phyloP scores from a whole-genome alignment of 2,113 vertebrate genomes.

The Cranoglanis bouderius region DNA sequence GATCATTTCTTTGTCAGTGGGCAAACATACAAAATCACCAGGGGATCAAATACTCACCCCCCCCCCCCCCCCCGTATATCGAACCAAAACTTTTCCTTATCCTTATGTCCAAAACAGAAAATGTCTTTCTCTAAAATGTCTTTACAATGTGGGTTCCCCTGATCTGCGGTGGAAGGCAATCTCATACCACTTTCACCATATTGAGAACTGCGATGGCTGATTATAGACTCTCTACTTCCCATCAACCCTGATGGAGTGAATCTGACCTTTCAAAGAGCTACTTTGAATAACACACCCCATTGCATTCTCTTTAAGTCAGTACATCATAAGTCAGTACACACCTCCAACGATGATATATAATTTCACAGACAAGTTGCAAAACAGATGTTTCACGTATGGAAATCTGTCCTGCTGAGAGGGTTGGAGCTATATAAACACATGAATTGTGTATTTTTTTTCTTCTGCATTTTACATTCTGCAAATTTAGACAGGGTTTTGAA shows the following conservation, averaged over 20 bases:
- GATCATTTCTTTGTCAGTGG: no score
- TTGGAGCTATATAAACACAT: conserved; percentile 54
- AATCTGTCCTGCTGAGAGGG: conserved; percentile 44
- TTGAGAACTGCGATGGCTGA: conserved; percentile 19
- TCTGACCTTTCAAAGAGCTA: conserved; percentile 32
- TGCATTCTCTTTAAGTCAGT: conserved; percentile 40
- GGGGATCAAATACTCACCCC: no score
- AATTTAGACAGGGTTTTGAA: not conserved
- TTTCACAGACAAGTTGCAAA: conserved; percentile 69
- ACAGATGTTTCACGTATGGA: conserved; percentile 67
- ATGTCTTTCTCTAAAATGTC: conserved; percentile 28
- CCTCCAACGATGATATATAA: conserved; percentile 71
- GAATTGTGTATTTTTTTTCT: conserved; percentile 51
- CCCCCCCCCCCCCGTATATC: no score
- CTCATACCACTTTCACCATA: not conserved
- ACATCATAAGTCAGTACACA: conserved; percentile 55
- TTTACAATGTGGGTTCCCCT: conserved; percentile 39
- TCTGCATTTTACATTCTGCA: not conserved
- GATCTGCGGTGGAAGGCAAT: not conserved
- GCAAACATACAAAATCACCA: no score
- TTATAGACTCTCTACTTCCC: conserved; percentile 16
- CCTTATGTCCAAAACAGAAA: conserved; percentile 59
- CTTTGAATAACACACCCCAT: conserved; percentile 25
- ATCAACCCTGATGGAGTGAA: not conserved
- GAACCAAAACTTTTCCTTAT: conserved; percentile 68